phyloP scores from a whole-genome alignment of 2,113 vertebrate genomes.

The Erpornis zantholeuca region DNA sequence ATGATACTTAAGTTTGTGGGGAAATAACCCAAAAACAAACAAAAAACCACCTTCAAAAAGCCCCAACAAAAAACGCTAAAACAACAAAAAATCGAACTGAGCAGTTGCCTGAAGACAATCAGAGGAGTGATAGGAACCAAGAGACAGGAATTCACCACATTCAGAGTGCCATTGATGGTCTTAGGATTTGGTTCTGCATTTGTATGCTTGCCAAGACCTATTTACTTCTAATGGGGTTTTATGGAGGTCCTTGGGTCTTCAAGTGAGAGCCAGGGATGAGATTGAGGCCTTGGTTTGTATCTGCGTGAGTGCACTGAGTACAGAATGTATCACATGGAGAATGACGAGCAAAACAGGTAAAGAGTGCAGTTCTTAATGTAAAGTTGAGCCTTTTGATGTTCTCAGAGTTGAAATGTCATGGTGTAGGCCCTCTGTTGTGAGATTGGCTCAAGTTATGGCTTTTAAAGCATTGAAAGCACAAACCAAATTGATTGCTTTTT shows the following conservation, averaged over 20 bases:
- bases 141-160: background rate
- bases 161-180: background rate
- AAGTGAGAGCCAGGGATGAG: background rate
- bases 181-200: background rate
- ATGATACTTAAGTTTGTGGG: background rate
- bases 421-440: background rate
- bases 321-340: background rate
- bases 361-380: background rate
- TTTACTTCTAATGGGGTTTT: background rate
- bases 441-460: background rate
- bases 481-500: background rate
- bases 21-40: accelerated
- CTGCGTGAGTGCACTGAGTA: background rate
- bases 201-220: background rate
- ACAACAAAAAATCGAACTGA: background rate
- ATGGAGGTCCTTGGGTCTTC: background rate
- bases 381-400: background rate
- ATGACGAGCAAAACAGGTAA: background rate
- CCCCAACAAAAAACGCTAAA: background rate
- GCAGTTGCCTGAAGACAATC: background rate
- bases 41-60: background rate
- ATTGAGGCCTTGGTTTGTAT: background rate
- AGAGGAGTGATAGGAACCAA: background rate
- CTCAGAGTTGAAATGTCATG: background rate
- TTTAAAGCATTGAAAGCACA: background rate